These are phyloP conservation scores for Torymus auratus DNA, from an alignment of 2,888 invertebrate genomes.

Conservation along the genomic window DNA sequence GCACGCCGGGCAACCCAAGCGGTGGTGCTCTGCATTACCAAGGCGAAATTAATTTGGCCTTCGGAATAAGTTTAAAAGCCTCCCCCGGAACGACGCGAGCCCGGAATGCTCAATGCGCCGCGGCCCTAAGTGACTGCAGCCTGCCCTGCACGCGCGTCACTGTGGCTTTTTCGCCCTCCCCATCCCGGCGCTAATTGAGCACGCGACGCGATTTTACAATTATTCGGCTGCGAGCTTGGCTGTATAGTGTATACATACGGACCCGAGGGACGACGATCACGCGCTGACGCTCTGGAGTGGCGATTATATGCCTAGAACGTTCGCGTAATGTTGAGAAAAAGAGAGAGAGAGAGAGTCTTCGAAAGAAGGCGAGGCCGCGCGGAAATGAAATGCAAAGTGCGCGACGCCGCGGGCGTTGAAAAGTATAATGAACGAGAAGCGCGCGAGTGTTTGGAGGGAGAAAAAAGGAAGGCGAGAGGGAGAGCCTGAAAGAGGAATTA, in stretches of 20 bases:
- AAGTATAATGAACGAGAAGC: too few relatives aligned
- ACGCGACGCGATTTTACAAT: conserved; percentile 47
- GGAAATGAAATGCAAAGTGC: not conserved
- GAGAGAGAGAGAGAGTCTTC: not conserved
- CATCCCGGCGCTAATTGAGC: conserved; percentile 42
- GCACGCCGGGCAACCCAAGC: too few relatives aligned
- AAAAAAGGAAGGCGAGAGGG: too few relatives aligned
- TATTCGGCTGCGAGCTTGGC: not conserved
- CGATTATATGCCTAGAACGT: too few relatives aligned
- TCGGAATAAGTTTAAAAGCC: conserved; percentile 55
- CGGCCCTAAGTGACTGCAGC: conserved; percentile 37
- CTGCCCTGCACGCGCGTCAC: not conserved
- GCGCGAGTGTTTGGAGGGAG: too few relatives aligned
- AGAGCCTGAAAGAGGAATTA: too few relatives aligned
- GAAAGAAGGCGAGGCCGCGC: not conserved
- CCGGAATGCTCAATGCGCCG: conserved; percentile 28
- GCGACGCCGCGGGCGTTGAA: not conserved
- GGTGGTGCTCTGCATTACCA: conserved; percentile 48
- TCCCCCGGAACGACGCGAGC: conserved; percentile 3
- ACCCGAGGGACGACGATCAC: too few relatives aligned
- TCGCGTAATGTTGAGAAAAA: too few relatives aligned
- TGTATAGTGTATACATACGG: too few relatives aligned
- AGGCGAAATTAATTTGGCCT: conserved; percentile 59
- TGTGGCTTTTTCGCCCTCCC: too few relatives aligned
- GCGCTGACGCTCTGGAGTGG: too few relatives aligned